Conservation (phyloP, 2,797 vertebrate genomes). For the Enteromius unitaeniatus region DNA sequence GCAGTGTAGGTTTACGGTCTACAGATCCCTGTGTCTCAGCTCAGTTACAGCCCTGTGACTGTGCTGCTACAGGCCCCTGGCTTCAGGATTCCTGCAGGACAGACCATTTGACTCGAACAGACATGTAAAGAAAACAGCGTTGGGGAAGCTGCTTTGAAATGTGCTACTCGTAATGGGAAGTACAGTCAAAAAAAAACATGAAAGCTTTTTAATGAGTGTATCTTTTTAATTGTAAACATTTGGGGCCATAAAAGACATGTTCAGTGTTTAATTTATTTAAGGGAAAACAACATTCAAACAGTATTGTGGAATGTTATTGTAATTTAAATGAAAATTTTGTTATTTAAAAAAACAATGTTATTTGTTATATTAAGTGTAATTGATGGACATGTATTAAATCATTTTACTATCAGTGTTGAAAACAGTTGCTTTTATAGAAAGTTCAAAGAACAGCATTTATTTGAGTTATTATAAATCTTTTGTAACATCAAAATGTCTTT, state of each 20-base stretch:
- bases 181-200: not conserved
- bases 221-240: not conserved
- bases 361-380: not conserved
- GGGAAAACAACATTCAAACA: not conserved
- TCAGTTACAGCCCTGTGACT: constrained; percentile 74
- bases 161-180: not conserved
- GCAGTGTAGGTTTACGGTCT: constrained; percentile 80
- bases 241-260: not conserved
- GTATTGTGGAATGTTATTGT: not conserved
- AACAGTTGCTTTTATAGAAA: not conserved
- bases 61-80: constrained; percentile 25
- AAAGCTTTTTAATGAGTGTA: not conserved
- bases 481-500: not conserved
- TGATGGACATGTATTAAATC: not conserved
- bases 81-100: constrained; percentile 37
- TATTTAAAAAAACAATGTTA: too few species aligned
- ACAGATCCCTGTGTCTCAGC: constrained; percentile 67
- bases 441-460: not conserved
- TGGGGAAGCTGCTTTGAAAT: constrained; percentile 1
- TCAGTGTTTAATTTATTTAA: not conserved
- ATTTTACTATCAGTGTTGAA: not conserved
- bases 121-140: not conserved
- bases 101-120: not conserved
- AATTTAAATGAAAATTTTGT: not conserved
- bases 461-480: not conserved